Evolutionary conservation across 2,797 vertebrate genomes (phyloP), one percentile per base, ranked within the genome.

Genomic region (Delichon dasypus): DNA sequence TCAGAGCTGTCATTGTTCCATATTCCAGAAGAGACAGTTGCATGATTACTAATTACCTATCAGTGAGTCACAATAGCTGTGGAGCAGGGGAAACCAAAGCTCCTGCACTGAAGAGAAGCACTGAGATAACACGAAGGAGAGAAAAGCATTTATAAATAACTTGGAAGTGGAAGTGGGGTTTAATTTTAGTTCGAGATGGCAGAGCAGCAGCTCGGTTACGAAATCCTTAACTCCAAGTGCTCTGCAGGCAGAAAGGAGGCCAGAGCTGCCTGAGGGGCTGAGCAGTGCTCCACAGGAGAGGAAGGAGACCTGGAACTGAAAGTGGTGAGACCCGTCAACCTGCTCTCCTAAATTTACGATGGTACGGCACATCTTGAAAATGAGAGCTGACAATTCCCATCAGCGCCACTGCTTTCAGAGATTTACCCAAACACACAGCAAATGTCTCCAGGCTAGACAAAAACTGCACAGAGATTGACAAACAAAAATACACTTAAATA

Each of bases 141-240:
- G 47, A 50, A 81, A 68, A 78, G 53, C n/a, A 36, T 62, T 92
- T 92, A 93, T 85, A 93, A 89, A 68, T 94, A 94, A 50, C 88
- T 40, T 71, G 40, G 38, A 88, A 85, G 38, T 26, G 60, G 72
- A 85, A 80, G 23, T 58, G 2, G 51, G 51, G 66, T 91, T 94
- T 94, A 88, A 86, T 96, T 94, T 95, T 95, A 95, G 80, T 75
- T 66, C 0, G 2, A 55, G 76, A 58, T 32, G 40, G 85, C 54
- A 94, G 60, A 88, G 62, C 81, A 93, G 75, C 29, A 88, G 84
- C 76, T 83, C 16, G 1, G 36, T 91, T 90, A 88, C 10, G 2
- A 62, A 88, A 78, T 65, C 85, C 85, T 94, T 66, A 89, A 75
- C 62, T 85, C 38, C 11, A 9, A 93, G 66, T 36, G 79, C 62